Base-by-base conservation (phyloP, 2,888 invertebrate species). In the Rhingia rostrata region DNA sequence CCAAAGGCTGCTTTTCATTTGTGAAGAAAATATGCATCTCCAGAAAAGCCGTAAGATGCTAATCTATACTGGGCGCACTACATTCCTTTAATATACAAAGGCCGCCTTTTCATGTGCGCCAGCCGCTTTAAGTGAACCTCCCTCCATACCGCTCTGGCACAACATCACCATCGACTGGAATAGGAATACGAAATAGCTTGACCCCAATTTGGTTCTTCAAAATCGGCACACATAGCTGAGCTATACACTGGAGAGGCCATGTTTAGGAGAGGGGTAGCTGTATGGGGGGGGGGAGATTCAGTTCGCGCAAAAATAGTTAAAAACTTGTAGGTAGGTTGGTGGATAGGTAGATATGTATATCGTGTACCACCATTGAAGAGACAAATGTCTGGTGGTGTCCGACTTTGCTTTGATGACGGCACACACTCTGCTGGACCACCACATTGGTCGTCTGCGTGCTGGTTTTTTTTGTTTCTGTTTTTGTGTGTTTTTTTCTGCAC, bases 131-230 rank as follows among this genome's bases (percentile, higher is more conserved):
- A 22, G 22, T 22, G 22, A 12, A 43, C 53, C 49, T 41, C 12
- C 22, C 22, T 2, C 22, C 22, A 22, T 22, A 22, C 22, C 2
- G 22, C 22, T 22, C 22, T 35, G 10, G 60, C 61, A 30, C 45
- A 33, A 43, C 22, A 22, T 22, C 22, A 2, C 51, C 35, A 35
- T 22, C 61, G 60, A 45, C 7, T 75, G 43, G 58, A 78, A 66
- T 77, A 30, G 69, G 74, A 79, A 74, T 63, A 70, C 70, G 30
- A 80, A 75, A 84, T 61, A 64, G 49, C 80, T 75, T 84, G 80
- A 80, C 84, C 84, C 56, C 79, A 54, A 75, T 84, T 66, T 61
- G 63, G 37, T 58, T 4, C 22, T 47, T 83, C 22, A 54, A 83
- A 83, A 83, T 83, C 75, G 78, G 73, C 79, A 83, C 78, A 79